Evolutionary conservation across 1,140 invertebrate genomes (phyloP).

Genomic region (Heliconius himera): DNA sequence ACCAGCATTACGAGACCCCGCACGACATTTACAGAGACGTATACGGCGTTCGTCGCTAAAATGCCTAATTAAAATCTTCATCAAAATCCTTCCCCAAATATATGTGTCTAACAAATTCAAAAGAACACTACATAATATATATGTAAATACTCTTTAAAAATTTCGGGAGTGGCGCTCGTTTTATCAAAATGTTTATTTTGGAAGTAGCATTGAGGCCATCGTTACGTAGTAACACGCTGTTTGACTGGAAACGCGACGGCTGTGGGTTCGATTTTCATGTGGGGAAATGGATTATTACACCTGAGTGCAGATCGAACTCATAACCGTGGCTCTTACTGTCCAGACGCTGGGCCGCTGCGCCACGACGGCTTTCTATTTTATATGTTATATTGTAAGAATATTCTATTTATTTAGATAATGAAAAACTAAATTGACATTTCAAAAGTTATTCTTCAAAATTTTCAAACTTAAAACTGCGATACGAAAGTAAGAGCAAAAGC

Average conservation of each 20-base stretch:
- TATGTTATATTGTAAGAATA: too few species aligned
- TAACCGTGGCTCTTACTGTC: too few species aligned
- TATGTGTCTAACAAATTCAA: not conserved
- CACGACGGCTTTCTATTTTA: too few species aligned
- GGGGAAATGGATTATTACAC: too few species aligned
- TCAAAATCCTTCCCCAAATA: not conserved
- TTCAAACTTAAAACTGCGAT: not conserved
- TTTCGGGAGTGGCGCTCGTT: not conserved
- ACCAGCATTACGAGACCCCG: conserved; percentile 20
- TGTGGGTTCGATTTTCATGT: too few species aligned
- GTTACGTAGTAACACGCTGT: rapidly evolving
- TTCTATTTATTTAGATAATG: not conserved
- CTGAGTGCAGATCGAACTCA: too few species aligned
- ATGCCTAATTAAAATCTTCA: conserved; percentile 24
- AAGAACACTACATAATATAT: not conserved
- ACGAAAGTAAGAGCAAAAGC: not conserved
- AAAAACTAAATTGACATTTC: not conserved
- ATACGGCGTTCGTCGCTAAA: conserved; percentile 15
- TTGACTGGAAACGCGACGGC: not conserved
- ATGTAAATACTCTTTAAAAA: not conserved
- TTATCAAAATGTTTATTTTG: not conserved
- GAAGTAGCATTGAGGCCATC: too few species aligned
- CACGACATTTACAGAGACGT: not conserved
- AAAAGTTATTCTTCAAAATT: not conserved
- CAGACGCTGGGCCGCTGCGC: too few species aligned